Evolutionary conservation across 2,113 vertebrate genomes (phyloP), one percentile per base, ranked within the genome.

Genomic region (Blennius ocellaris): DNA sequence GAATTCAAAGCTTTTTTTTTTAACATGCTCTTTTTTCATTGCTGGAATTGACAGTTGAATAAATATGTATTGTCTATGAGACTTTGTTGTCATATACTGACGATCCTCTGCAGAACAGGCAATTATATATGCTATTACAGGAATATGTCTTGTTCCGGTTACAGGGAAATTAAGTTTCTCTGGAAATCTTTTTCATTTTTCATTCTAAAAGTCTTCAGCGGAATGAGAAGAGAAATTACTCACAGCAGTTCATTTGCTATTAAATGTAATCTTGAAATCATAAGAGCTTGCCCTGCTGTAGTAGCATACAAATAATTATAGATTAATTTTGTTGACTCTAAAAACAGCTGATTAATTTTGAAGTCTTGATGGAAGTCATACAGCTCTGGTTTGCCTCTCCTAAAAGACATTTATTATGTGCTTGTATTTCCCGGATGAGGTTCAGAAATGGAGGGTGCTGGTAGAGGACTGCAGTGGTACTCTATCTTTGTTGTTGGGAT

Each of bases 61-160:
- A 93, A 93, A 93, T 93, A 90, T 88, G 80, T 89, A 87, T 93
- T 91, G 92, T 94, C 92, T 92, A 89, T 87, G 86, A 90, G 92
- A 92, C 92, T 93, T 94, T 93, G 93, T 93, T 92, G 90, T 92
- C 78, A 44, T 85, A 79, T 90, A 78, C 62, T 78, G 88, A 72
- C 90, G 93, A 93, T 94, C 87, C 83, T 91, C 87, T 70, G 82
- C 92, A 94, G 92, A 93, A 86, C 89, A 89, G 72, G 76, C 89
- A 93, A 93, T 94, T 92, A 93, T 90, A 86, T 87, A 86, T 76
- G 69, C 90, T 87, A 92, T 94, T 93, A 94, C 92, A 94, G 91
- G 93, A 93, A 93, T 91, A 93, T 81, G 89, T 92, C 93, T 94
- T 93, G 90, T 92, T 94, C 93, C 90, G 91, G 87, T 92, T 93